Base-by-base conservation (phyloP, 2,113 vertebrate species). In the Uropsilus gracilis region DNA sequence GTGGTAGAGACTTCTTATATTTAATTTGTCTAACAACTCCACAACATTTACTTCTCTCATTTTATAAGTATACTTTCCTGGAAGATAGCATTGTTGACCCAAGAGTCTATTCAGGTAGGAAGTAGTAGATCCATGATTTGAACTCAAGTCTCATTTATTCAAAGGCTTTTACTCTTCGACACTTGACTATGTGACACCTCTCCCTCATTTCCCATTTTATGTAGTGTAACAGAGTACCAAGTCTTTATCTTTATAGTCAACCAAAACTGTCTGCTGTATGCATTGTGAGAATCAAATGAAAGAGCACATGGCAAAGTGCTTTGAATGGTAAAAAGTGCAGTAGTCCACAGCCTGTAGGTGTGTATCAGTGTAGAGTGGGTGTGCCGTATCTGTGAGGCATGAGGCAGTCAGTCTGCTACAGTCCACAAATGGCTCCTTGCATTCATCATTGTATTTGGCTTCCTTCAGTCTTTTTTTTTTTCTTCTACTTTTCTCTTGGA, bases 391-490 rank as follows among this genome's bases (percentile, higher is more conserved):
- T 64, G 2, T 44, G 37, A 86, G 53, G 42, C 69, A 3, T 44
- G 37, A 86, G 53, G 42, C 89, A 39, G 39, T 63, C 34, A 80
- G 8, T 83, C 64, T 89, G 37, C 78, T 53, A 34, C 76, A 50
- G 61, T 82, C 64, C 61, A 78, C 75, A 57, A 8, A 76, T n/a
- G 87, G 75, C 87, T 77, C 91, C 71, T 87, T 3, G 10, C 34
- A 77, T 82, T 87, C 89, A 80, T 97, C 89, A 85, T 50, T 83
- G 4, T 55, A 8, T 77, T 95, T 97, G 93, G 83, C 83, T 95
- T 95, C 71, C 63, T 50, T 77, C 46, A 14, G 89, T 84, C 59
- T 75, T 91, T 69, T 81, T 61, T 28, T n/a, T 20, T 44, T 22
- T 18, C 17, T 9, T 4, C 10, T 2, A 10, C 30, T 77, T 89